Evolutionary conservation across 2,888 invertebrate species (phyloP).

Genomic region (Myathropa florea): DNA sequence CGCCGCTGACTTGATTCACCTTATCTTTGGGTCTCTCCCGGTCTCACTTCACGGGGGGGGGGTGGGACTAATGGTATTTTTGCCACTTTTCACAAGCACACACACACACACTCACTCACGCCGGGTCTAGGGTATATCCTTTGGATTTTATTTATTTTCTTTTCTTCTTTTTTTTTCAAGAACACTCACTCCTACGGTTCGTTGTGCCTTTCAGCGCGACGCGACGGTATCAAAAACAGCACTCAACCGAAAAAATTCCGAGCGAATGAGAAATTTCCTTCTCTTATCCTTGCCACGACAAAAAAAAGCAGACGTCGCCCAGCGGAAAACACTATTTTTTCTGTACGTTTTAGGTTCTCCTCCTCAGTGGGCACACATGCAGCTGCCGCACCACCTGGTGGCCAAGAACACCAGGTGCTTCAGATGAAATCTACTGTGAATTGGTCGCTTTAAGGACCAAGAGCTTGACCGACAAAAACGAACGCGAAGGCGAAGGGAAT

Average conservation of each 20-base stretch:
- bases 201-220: conserved; percentile 18
- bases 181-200: conserved; percentile 2
- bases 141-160: conserved; percentile 63
- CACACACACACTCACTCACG: background rate
- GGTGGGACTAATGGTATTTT: conserved; percentile 42
- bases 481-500: background rate
- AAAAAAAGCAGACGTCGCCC: conserved; percentile 33
- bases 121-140: conserved; percentile 37
- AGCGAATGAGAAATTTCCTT: conserved; percentile 38
- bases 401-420: conserved; percentile 47
- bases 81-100: conserved; percentile 37
- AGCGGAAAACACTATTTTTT: conserved; percentile 32
- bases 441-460: conserved; percentile 59
- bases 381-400: conserved; percentile 10
- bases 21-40: conserved; percentile 34
- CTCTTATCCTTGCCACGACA: conserved; percentile 37
- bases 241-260: conserved; percentile 34
- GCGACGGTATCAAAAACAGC: conserved; percentile 46
- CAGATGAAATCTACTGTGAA: conserved; percentile 45
- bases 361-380: conserved; percentile 34
- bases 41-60: background rate
- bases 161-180: conserved; percentile 31
- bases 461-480: background rate
- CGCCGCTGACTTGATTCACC: conserved; percentile 43
- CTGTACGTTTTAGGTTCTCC: background rate